phyloP scores from a whole-genome alignment of 1,140 invertebrate genomes.

The Latrodectus geometricus region DNA sequence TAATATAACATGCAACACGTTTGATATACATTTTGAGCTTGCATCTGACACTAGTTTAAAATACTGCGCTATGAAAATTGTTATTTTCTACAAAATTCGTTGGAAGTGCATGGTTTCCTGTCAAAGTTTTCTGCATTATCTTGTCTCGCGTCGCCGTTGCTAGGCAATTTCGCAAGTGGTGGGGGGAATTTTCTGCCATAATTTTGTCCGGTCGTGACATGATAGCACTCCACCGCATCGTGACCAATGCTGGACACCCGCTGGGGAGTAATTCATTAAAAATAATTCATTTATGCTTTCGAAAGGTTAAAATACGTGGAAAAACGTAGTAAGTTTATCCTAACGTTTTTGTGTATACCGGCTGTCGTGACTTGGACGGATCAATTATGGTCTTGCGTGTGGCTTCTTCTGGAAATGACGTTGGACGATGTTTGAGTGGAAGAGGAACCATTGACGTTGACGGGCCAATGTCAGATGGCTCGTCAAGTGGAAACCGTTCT shows the following conservation, averaged over 20 bases:
- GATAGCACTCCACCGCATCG: neutral
- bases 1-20: too few relatives aligned
- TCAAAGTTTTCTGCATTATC: neutral
- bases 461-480: too few relatives aligned
- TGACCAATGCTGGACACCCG: neutral
- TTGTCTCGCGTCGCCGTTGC: neutral
- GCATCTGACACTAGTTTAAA: too few relatives aligned
- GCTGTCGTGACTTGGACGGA: neutral
- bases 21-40: too few relatives aligned
- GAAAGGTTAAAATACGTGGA: conserved; percentile 14
- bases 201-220: neutral
- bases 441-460: too few relatives aligned
- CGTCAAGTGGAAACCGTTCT: too few relatives aligned
- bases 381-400: neutral
- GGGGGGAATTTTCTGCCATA: neutral
- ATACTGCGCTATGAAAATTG: neutral
- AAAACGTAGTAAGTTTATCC: neutral
- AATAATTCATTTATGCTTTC: conserved; percentile 16
- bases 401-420: too few relatives aligned
- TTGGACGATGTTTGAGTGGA: too few relatives aligned
- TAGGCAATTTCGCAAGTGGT: conserved; percentile 23
- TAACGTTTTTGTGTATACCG: neutral
- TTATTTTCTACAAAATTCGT: neutral
- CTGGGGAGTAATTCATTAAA: conserved; percentile 6
- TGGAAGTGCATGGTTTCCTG: neutral